phyloP scores from a whole-genome alignment of 2,797 vertebrate genomes.

The Sarcophilus harrisii region DNA sequence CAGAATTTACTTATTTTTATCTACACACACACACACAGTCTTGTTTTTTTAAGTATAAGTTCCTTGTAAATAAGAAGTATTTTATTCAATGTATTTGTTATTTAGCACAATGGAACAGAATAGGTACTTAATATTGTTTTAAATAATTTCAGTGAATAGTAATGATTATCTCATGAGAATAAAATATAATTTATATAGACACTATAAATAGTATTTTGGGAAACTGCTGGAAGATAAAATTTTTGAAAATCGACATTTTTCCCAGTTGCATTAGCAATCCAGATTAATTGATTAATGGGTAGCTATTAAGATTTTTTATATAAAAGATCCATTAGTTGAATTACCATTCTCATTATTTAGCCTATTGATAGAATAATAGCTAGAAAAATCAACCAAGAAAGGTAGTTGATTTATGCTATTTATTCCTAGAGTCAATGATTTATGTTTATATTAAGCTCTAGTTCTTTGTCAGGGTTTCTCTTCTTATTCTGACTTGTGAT shows the following conservation, averaged over 20 bases:
- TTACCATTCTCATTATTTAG: background rate
- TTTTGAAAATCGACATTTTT: constrained; percentile 24
- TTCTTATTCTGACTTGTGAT: constrained; percentile 68
- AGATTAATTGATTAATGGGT: constrained; percentile 21
- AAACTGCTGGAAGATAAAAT: constrained; percentile 8
- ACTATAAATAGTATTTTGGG: background rate
- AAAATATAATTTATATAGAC: background rate
- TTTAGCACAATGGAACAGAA: background rate
- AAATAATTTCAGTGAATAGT: constrained; percentile 35
- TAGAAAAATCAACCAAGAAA: constrained; percentile 42
- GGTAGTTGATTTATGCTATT: constrained; percentile 37
- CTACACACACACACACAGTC: too few relatives aligned
- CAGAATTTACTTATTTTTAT: background rate
- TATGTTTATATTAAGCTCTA: constrained; percentile 40
- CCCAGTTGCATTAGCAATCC: constrained; percentile 19
- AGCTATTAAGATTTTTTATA: constrained; percentile 44
- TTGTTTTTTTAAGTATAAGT: background rate
- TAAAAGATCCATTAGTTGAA: constrained; percentile 51
- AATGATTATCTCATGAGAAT: constrained; percentile 25
- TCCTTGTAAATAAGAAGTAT: background rate
- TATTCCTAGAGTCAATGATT: constrained; percentile 56
- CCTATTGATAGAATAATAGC: background rate
- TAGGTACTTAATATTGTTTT: background rate
- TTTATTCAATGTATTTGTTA: background rate
- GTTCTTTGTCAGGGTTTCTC: constrained; percentile 61